Base-by-base conservation (phyloP, 2,113 vertebrate species). In the Epinephelus cyanopodus region DNA sequence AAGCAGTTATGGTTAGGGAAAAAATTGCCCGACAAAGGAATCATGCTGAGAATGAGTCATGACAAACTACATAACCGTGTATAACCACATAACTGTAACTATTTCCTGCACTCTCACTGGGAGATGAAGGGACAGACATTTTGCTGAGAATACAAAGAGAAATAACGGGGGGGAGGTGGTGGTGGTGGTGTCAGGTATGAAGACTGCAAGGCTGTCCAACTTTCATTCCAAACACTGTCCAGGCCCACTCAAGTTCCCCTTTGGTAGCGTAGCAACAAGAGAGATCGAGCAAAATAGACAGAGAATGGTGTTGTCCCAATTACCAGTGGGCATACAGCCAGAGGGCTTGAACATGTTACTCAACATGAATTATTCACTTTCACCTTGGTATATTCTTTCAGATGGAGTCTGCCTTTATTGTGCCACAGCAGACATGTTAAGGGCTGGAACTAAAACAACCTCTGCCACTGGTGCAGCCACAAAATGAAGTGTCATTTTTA, bases 201-300 rank as follows among this genome's bases (percentile, higher is more conserved):
- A 84, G 84, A 67, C 84, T 63, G 50, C 70, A 76, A 67, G 71
- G 62, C 62, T 74, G 79, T 90, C 86, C 84, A 85, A 78, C 87
- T 82, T 91, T 73, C 85, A 87, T 81, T 87, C 82, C 83, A 82
- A 90, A 92, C 86, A 84, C 77, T 83, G 84, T 74, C 85, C 74
- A 85, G 77, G 80, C 90, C 86, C 83, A 88, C 90, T 92, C 91
- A 88, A 90, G 87, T 91, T 85, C 90, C 85, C 65, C 80, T 90
- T 71, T 80, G 90, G 94, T 95, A 94, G 84, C 94, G 56, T 94
- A 94, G 94, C 94, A 95, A 95, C 94, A 89, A 90, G 91, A 92
- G 71, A 81, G 84, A 93, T 83, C 42, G 72, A 85, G 85, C 64
- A 87, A 93, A 94, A 93, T 79, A 92, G 81, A 90, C 89, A 87